Evolutionary conservation across 2,797 vertebrate genomes (phyloP).

Genomic region (Rhinophrynus dorsalis): DNA sequence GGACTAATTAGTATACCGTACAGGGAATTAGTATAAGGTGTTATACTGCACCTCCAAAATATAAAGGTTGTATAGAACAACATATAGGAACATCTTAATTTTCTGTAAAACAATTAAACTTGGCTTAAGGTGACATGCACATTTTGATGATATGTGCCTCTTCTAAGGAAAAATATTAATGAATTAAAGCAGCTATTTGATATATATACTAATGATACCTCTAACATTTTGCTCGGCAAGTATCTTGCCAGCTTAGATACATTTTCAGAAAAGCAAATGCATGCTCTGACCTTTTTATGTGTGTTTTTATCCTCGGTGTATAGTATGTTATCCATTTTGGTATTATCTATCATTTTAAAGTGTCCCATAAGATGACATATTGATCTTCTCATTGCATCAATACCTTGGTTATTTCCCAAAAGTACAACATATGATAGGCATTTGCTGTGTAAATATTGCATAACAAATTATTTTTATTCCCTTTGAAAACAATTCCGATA

Average conservation of each 20-base stretch:
- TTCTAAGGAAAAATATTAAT: too few species aligned
- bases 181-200: neutral
- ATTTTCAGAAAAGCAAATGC: conserved; percentile 19
- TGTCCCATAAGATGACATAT: conserved; percentile 11
- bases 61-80: too few species aligned
- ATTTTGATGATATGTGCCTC: too few species aligned
- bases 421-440: conserved; percentile 24
- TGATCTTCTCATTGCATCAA: conserved; percentile 15
- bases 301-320: neutral
- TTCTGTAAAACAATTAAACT: too few species aligned
- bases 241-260: neutral
- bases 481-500: conserved; percentile 6
- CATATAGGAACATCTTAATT: too few species aligned
- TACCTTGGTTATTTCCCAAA: conserved; percentile 7
- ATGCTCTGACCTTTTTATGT: conserved; percentile 8
- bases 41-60: too few species aligned
- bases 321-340: conserved; percentile 5
- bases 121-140: too few species aligned
- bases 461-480: conserved; percentile 25
- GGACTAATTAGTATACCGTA: too few species aligned
- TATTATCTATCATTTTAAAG: conserved; percentile 13
- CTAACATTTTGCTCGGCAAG: neutral
- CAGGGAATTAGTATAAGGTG: too few species aligned
- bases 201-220: conserved; percentile 1
- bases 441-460: conserved; percentile 30